A percentile compares a stretch with the other conserved stretches of the same genome.
Conservation (phyloP, 2,888 invertebrate genomes). For the Agriopis marginaria region DNA sequence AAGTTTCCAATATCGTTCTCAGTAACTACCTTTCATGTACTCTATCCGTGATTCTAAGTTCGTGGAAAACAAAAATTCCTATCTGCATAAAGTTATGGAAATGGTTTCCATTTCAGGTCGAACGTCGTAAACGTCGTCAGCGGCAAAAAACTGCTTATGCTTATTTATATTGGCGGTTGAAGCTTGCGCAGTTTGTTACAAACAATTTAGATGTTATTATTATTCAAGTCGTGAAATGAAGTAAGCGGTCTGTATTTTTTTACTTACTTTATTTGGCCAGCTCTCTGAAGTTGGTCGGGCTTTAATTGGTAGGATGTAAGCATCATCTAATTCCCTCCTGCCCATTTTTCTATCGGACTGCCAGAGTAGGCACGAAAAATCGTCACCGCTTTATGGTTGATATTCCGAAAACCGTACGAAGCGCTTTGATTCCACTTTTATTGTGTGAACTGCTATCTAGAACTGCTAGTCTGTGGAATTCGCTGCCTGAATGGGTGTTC, state of each 20-base stretch:
- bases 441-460: no score
- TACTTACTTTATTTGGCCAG: background rate
- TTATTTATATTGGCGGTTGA: constrained; percentile 1
- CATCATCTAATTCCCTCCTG: no score
- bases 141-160: constrained; percentile 12
- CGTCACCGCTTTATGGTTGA: no score
- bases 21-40: background rate
- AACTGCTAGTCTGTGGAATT: no score
- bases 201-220: background rate
- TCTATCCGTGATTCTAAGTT: constrained; percentile 13
- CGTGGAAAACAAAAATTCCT: constrained; percentile 11
- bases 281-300: no score
- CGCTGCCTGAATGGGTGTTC: no score
- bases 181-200: background rate
- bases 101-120: constrained; percentile 10
- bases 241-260: background rate
- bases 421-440: no score
- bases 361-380: no score
- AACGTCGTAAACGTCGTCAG: constrained; percentile 18
- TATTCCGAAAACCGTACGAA: no score
- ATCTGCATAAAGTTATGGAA: constrained; percentile 12
- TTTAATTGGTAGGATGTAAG: no score
- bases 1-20: constrained; percentile 13
- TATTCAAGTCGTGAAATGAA: background rate
- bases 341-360: no score